Base-by-base conservation (phyloP, 1,140 invertebrate species). In the Macrosteles quadrilineatus region DNA sequence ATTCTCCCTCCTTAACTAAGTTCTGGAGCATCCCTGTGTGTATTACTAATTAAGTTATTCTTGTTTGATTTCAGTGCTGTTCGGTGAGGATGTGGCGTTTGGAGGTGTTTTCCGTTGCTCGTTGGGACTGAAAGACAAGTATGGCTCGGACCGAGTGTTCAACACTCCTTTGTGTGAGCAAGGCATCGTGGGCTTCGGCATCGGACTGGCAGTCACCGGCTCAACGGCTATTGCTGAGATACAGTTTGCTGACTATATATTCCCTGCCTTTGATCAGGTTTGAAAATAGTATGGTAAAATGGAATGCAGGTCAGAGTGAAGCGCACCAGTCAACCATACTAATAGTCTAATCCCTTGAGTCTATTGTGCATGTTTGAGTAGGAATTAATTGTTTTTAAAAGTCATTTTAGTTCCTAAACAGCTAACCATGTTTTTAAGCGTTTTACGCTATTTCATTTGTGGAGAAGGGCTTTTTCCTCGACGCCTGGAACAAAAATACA, bases 201-300 rank as follows among this genome's bases (percentile, higher is more conserved):
- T 99, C 73, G 98, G 98, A 12, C 81, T 96, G 21, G 97, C 98
- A 0, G 90, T 88, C 4, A 84, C 87, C 0, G 98, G 97, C 12
- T 85, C 91, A 0, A 98, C 95, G 1, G 94, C 97, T 0, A 96
- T 99, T 72, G 97, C 97, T 19, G 98, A 99, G 85, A 98, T 99
- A 77, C 98, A 99, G 82, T 99, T 99, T 86, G 97, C 96, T 6
- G 98, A 99, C 84, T 99, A 99, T 77, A 99, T 99, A 73, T 98
- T 94, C 80, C 98, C 98, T 19, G 98, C 97, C 0, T 99, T 99
- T 83, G 98, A 99, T 85, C 98, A 99, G 86, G 94, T 96, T 29
- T 27, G 77, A 43, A 63, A 9, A n/a, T n/a, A n/a, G n/a, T n/a
- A n/a, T n/a, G n/a, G n/a, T n/a, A n/a, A n/a, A n/a, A n/a, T 64